Percentiles rank a stretch among this genome's conserved stretches.
Conservation (phyloP, 1,140 invertebrate species). For the Heterodera schachtii region DNA sequence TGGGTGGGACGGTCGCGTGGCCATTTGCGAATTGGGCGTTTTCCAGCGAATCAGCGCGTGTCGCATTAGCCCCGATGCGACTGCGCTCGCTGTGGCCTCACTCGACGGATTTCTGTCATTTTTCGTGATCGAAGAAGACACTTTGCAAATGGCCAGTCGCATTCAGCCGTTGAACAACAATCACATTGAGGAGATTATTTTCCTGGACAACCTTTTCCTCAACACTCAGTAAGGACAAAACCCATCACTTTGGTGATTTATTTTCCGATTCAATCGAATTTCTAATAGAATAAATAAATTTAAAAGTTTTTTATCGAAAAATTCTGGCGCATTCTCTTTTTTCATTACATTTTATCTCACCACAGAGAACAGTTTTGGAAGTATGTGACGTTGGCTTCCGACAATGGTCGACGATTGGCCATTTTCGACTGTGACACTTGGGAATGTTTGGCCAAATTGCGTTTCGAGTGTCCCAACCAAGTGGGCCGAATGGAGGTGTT, state of each 20-base stretch:
- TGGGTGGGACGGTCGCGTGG: conserved; percentile 9
- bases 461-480: conserved; percentile 38
- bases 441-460: conserved; percentile 46
- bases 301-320: too few relatives aligned
- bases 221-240: conserved; percentile 33
- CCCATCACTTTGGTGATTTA: background rate
- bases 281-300: conserved; percentile 3
- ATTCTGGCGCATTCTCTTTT: background rate
- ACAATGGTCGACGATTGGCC: conserved; percentile 46
- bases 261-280: background rate
- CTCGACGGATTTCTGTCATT: conserved; percentile 40
- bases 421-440: conserved; percentile 45
- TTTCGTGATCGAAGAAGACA: conserved; percentile 35
- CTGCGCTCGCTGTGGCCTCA: conserved; percentile 39
- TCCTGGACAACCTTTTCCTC: conserved; percentile 44
- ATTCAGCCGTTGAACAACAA: conserved; percentile 35
- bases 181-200: conserved; percentile 43
- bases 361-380: conserved; percentile 44
- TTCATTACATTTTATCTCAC: background rate
- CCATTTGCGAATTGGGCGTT: background rate
- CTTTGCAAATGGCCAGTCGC: conserved; percentile 34
- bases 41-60: conserved; percentile 40
- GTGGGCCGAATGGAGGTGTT: conserved; percentile 36
- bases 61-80: conserved; percentile 48
- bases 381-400: conserved; percentile 40